Evolutionary conservation across 2,888 invertebrate genomes (phyloP).

Genomic region (Watsonalla binaria): DNA sequence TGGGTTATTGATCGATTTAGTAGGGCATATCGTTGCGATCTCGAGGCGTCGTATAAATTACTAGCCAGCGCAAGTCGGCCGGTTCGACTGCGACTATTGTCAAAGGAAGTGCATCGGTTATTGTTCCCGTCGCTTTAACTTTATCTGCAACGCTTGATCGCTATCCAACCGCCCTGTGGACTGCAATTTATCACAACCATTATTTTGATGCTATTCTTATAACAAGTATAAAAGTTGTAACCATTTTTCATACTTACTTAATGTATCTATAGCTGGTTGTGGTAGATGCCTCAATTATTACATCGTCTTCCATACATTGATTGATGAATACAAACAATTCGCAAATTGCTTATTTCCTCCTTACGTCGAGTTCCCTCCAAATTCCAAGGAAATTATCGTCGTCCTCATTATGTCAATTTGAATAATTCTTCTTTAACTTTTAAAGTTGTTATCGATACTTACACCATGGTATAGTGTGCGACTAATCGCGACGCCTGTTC

Average conservation of each 20-base stretch:
- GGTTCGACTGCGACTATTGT: constrained; percentile 50
- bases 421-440: neutral
- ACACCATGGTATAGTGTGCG: neutral
- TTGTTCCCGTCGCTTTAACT: constrained; percentile 65
- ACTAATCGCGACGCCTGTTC: constrained; percentile 13
- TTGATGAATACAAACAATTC: neutral
- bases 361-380: neutral
- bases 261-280: neutral
- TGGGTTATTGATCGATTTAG: constrained; percentile 69
- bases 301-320: neutral
- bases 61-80: constrained; percentile 29
- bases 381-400: neutral
- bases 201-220: constrained; percentile 59
- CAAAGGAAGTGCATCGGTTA: constrained; percentile 75
- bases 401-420: neutral
- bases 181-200: constrained; percentile 62
- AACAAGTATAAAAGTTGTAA: constrained; percentile 4
- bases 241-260: too few relatives aligned
- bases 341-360: constrained; percentile 1
- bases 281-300: neutral
- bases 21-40: constrained; percentile 60
- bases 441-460: neutral
- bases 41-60: constrained; percentile 58
- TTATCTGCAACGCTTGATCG: constrained; percentile 58
- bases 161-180: constrained; percentile 37